These are phyloP conservation scores for Lanius ludovicianus DNA, from an alignment of 2,113 vertebrate species.

Conservation along the genomic window DNA sequence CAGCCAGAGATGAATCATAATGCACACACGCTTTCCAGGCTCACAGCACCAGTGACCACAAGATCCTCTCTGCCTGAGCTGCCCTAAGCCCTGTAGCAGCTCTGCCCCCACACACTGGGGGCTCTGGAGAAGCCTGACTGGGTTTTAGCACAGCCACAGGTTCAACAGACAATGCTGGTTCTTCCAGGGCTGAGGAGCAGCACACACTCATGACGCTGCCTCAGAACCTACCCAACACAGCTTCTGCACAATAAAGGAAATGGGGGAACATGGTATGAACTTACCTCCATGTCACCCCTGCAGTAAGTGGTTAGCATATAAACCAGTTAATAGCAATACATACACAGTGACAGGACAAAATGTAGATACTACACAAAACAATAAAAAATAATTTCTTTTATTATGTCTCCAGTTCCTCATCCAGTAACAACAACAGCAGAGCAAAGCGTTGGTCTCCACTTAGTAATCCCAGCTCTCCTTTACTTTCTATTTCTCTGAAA, in stretches of 20 bases:
- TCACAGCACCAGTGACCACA: background rate
- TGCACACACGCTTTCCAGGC: background rate
- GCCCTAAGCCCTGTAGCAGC: background rate
- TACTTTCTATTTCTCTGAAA: background rate
- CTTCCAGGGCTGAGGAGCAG: background rate
- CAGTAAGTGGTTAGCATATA: background rate
- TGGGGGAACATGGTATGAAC: accelerated
- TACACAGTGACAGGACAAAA: background rate
- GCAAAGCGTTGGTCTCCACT: background rate
- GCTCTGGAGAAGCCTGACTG: background rate
- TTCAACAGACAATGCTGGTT: background rate
- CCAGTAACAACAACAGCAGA: background rate
- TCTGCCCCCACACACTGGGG: background rate
- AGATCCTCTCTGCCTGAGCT: background rate
- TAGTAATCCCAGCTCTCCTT: background rate
- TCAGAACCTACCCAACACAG: accelerated
- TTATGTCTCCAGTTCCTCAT: background rate
- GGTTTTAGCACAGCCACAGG: background rate
- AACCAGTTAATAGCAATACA: background rate
- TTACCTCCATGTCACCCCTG: background rate
- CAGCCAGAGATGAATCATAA: background rate
- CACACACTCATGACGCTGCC: accelerated
- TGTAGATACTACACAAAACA: background rate
- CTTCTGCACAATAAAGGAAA: background rate
- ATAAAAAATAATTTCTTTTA: background rate